Conservation (phyloP, 2,888 invertebrate genomes). For the Oeneis ivallda region DNA sequence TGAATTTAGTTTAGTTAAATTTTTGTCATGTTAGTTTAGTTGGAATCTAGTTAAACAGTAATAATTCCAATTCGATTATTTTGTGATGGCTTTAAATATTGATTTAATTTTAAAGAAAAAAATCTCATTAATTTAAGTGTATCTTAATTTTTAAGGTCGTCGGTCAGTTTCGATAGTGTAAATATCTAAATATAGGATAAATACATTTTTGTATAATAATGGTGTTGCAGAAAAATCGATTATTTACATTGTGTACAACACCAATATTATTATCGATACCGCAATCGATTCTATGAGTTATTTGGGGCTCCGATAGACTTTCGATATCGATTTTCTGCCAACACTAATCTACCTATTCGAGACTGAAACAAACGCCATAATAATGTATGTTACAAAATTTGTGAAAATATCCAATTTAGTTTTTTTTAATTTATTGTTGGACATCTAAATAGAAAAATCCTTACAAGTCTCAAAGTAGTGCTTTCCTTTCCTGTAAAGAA, state of each 20-base stretch:
- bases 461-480: too few species aligned
- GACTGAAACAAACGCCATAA: slow-evolving; percentile 73
- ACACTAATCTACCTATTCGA: slow-evolving; percentile 56
- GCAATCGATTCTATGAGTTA: not conserved
- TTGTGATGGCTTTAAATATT: slow-evolving; percentile 22
- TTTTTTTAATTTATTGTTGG: not conserved
- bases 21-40: not conserved
- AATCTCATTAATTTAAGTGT: slow-evolving; percentile 34
- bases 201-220: slow-evolving; percentile 17
- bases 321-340: not conserved
- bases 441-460: too few species aligned
- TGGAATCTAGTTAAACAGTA: not conserved
- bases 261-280: not conserved
- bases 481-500: too few species aligned
- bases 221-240: not conserved
- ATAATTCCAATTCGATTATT: slow-evolving; percentile 9
- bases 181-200: slow-evolving; percentile 48
- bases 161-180: slow-evolving; percentile 61
- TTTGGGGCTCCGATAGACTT: not conserved
- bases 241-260: not conserved
- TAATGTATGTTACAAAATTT: slow-evolving; percentile 28
- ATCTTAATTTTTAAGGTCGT: slow-evolving; percentile 27
- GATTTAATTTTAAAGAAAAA: slow-evolving; percentile 11
- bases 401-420: slow-evolving; percentile 10
- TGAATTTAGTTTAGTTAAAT: too few species aligned